phyloP scores from a whole-genome alignment of 2,797 vertebrate genomes.

The Melanotaenia nigrans region DNA sequence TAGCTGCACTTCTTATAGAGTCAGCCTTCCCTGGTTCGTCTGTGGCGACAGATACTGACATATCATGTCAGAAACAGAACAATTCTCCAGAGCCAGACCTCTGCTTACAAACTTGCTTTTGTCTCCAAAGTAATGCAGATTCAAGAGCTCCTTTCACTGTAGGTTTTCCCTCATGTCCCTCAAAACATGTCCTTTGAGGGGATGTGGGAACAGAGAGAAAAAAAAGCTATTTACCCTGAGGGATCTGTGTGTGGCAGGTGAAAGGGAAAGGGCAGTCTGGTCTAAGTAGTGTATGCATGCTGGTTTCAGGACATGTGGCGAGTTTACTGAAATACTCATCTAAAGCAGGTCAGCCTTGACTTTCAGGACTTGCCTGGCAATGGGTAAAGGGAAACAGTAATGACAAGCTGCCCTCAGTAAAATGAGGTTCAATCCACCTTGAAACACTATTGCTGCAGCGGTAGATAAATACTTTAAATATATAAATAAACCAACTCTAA shows the following conservation, averaged over 20 bases:
- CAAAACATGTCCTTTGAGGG: slow-evolving; percentile 43
- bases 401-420: slow-evolving; percentile 47
- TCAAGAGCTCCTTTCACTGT: slow-evolving; percentile 42
- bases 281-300: slow-evolving; percentile 66
- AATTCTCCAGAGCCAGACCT: slow-evolving; percentile 48
- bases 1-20: slow-evolving; percentile 7
- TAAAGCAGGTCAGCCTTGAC: slow-evolving; percentile 55
- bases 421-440: slow-evolving; percentile 40
- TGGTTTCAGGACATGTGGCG: slow-evolving; percentile 31
- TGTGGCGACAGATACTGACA: slow-evolving; percentile 48
- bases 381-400: slow-evolving; percentile 22
- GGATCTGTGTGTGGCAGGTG: slow-evolving; percentile 57
- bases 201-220: slow-evolving; percentile 3
- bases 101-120: slow-evolving; percentile 49
- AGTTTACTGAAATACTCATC: slow-evolving; percentile 37
- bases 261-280: slow-evolving; percentile 54
- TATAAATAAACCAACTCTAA: slow-evolving; percentile 21
- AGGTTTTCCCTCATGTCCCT: slow-evolving; percentile 23
- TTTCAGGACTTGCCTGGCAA: slow-evolving; percentile 47
- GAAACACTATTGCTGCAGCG: slow-evolving; percentile 4
- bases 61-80: slow-evolving; percentile 32
- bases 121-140: slow-evolving; percentile 20
- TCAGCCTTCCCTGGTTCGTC: slow-evolving; percentile 15
- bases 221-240: slow-evolving; percentile 47
- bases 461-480: slow-evolving; percentile 21